Evolutionary conservation across 2,113 vertebrate genomes (phyloP).

Genomic region (Tychaedon coryphoeus): DNA sequence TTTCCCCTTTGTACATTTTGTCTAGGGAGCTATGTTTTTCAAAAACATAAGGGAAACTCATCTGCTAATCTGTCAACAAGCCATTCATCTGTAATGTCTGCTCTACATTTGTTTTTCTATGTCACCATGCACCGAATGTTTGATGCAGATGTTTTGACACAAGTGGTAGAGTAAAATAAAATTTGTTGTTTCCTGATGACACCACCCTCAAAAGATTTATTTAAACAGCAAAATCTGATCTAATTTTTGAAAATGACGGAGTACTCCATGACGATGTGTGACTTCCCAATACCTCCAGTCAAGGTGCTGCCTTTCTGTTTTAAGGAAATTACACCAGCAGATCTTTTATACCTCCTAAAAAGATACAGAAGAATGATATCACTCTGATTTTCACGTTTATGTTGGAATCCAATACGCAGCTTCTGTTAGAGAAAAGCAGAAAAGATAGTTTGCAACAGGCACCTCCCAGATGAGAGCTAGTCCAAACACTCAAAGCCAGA

Average conservation of each 20-base stretch:
- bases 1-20: conserved; percentile 3
- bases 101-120: conserved; percentile 46
- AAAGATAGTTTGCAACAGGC: not conserved
- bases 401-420: not conserved
- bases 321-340: not conserved
- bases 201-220: not conserved
- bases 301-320: not conserved
- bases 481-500: not conserved
- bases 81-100: conserved; percentile 21
- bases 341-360: not conserved
- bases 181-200: conserved; percentile 21
- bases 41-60: conserved; percentile 43
- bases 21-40: conserved; percentile 34
- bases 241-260: not conserved
- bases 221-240: not conserved
- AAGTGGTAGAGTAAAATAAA: conserved; percentile 1
- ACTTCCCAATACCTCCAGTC: not conserved
- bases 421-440: not conserved
- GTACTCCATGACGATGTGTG: fast-evolving
- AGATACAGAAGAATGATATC: not conserved
- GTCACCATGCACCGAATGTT: not conserved
- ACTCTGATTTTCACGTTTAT: not conserved
- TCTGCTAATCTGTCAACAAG: conserved; percentile 60
- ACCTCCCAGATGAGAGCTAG: not conserved
- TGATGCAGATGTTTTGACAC: conserved; percentile 46